Percentiles rank a stretch among this genome's conserved stretches.
These are phyloP conservation scores for Sinella curviseta DNA, from an alignment of 1,140 invertebrate species.

Conservation along the genomic window DNA sequence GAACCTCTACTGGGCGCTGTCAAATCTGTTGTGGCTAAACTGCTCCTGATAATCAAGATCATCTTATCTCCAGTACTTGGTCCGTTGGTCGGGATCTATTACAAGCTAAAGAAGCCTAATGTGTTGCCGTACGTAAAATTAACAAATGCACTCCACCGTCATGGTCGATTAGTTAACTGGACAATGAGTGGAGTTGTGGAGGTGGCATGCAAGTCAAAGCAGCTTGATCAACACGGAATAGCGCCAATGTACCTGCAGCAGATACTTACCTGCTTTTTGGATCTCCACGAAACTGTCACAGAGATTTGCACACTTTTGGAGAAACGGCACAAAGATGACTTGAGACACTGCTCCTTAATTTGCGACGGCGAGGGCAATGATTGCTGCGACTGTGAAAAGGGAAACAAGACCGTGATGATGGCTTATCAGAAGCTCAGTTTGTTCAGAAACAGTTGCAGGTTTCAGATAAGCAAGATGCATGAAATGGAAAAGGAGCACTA, in stretches of 20 bases:
- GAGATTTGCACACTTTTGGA: background rate
- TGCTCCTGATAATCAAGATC: no score
- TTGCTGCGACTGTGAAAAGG: background rate
- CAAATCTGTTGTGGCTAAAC: no score
- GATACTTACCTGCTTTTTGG: slow-evolving; percentile 8
- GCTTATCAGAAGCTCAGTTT: background rate
- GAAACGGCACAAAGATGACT: background rate
- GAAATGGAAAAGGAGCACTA: background rate
- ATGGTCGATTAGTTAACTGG: background rate
- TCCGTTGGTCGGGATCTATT: no score
- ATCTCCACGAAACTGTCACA: background rate
- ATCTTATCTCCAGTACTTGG: no score
- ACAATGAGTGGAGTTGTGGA: background rate
- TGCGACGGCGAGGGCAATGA: background rate
- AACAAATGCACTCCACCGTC: background rate
- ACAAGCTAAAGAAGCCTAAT: no score
- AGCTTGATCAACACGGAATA: background rate
- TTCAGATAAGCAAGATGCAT: background rate
- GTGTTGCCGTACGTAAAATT: background rate
- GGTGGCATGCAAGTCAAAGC: background rate
- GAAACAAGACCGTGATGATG: no score
- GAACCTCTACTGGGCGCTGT: no score
- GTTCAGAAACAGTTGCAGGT: background rate
- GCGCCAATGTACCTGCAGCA: background rate
- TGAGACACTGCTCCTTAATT: background rate